Conservation (phyloP, 2,113 vertebrate species). For the Ammospiza caudacuta region DNA sequence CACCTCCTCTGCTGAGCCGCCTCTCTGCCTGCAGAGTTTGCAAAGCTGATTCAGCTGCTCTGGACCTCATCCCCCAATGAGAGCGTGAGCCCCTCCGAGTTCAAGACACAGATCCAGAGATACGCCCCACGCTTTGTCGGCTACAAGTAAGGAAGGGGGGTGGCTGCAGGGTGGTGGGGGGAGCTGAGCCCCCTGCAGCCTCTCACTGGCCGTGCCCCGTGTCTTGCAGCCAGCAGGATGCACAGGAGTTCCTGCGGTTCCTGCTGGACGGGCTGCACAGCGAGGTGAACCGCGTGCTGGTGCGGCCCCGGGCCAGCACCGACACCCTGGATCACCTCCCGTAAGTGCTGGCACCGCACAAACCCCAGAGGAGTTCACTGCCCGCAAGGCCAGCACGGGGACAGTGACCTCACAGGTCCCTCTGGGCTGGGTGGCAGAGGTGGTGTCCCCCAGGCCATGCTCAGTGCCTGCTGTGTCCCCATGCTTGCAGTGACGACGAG, state of each 20-base stretch:
- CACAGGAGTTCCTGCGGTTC: conserved; percentile 95
- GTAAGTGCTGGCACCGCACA: conserved; percentile 74
- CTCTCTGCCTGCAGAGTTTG: conserved; percentile 81
- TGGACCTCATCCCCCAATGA: conserved; percentile 90
- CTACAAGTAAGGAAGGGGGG: conserved; percentile 86
- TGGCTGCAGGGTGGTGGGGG: fast-evolving
- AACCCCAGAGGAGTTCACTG: fast-evolving
- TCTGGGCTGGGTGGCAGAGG: background rate
- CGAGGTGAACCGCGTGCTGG: conserved; percentile 88
- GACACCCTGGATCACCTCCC: conserved; percentile 89
- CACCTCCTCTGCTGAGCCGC: background rate
- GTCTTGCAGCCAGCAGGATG: conserved; percentile 90
- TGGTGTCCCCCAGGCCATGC: fast-evolving
- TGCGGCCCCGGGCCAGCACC: conserved; percentile 68
- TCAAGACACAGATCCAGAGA: conserved; percentile 94
- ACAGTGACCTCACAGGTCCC: fast-evolving
- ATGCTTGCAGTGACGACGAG: conserved; percentile 85
- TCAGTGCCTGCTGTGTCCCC: background rate
- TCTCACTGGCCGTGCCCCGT: background rate
- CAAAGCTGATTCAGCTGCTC: conserved; percentile 89
- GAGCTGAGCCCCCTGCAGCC: background rate
- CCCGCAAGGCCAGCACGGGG: background rate
- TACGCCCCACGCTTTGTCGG: conserved; percentile 91
- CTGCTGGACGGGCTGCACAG: conserved; percentile 92
- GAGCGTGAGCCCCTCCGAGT: conserved; percentile 90